Conservation (phyloP, 1,140 invertebrate genomes). For the Temnothorax nylanderi region DNA sequence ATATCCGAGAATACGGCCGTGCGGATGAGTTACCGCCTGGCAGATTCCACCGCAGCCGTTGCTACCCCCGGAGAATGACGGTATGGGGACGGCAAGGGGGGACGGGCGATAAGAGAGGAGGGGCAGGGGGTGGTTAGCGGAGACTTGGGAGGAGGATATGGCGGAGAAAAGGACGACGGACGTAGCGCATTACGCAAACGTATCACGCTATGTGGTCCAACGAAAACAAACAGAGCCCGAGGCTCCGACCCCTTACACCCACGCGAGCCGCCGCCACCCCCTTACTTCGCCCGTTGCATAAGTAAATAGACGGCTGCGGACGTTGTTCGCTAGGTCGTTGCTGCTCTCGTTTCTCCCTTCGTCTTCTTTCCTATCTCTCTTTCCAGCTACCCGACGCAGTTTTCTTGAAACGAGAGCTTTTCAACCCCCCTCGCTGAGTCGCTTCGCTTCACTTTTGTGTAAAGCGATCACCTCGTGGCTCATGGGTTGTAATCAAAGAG, state of each 20-base stretch:
- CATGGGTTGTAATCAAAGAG: neutral
- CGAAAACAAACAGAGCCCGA: conserved; percentile 84
- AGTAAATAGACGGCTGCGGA: conserved; percentile 79
- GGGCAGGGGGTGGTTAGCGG: neutral
- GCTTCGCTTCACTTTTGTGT: neutral
- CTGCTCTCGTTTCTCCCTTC: conserved; percentile 21
- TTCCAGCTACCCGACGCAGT: neutral
- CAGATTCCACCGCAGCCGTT: conserved; percentile 79
- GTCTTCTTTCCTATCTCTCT: neutral
- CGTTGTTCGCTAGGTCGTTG: conserved; percentile 59
- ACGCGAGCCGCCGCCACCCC: conserved; percentile 58
- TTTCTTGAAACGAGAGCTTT: conserved; percentile 2
- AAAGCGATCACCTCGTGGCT: conserved; percentile 20
- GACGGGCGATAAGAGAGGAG: conserved; percentile 41
- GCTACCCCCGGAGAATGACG: conserved; percentile 61
- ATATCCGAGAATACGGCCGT: conserved; percentile 77
- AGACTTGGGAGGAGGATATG: conserved; percentile 43
- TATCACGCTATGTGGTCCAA: conserved; percentile 86
- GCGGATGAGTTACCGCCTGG: conserved; percentile 82
- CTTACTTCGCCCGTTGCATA: conserved; percentile 76
- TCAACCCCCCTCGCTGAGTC: neutral
- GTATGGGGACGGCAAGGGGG: neutral
- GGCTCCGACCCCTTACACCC: conserved; percentile 77
- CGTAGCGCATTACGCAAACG: conserved; percentile 84
- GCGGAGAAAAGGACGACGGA: conserved; percentile 76